phyloP scores from a whole-genome alignment of 1,140 invertebrate genomes.

The Muscidifurax raptorellus region DNA sequence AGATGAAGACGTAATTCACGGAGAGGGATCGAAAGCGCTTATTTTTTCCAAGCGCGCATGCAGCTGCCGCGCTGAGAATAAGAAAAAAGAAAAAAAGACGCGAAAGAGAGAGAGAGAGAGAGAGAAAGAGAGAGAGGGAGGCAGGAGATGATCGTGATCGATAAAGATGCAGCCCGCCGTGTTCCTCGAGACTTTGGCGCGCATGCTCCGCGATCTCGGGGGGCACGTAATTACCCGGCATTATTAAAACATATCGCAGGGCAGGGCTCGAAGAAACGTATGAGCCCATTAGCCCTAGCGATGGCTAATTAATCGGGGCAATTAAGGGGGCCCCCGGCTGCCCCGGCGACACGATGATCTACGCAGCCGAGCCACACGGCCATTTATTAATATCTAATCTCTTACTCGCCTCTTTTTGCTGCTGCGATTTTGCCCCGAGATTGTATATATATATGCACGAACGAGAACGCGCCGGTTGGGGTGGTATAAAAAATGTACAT shows the following conservation, averaged over 20 bases:
- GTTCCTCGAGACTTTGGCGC: slow-evolving; percentile 31
- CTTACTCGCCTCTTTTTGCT: neutral
- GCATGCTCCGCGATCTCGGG: neutral
- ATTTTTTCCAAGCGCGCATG: neutral
- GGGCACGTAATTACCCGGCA: slow-evolving; percentile 47
- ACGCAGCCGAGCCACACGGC: slow-evolving; percentile 57
- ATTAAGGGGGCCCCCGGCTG: slow-evolving; percentile 59
- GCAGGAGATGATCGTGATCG: slow-evolving; percentile 44
- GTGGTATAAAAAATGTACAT: neutral
- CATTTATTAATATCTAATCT: slow-evolving; percentile 65
- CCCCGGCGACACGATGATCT: slow-evolving; percentile 64
- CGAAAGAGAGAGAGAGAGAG: too few species aligned
- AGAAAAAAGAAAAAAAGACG: too few species aligned
- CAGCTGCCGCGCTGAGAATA: neutral
- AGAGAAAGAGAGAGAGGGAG: too few species aligned
- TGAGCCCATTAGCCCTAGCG: slow-evolving; percentile 64
- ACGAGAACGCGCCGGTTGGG: neutral
- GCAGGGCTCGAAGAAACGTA: slow-evolving; percentile 60
- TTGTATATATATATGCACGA: neutral
- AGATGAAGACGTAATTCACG: slow-evolving; percentile 48
- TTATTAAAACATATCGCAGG: slow-evolving; percentile 48
- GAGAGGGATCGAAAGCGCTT: too few species aligned
- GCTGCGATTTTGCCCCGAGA: neutral
- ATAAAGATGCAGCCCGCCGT: slow-evolving; percentile 49
- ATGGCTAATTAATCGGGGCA: slow-evolving; percentile 70